Evolutionary conservation across 1,140 invertebrate species (phyloP).

Genomic region (Aphidius ervi): DNA sequence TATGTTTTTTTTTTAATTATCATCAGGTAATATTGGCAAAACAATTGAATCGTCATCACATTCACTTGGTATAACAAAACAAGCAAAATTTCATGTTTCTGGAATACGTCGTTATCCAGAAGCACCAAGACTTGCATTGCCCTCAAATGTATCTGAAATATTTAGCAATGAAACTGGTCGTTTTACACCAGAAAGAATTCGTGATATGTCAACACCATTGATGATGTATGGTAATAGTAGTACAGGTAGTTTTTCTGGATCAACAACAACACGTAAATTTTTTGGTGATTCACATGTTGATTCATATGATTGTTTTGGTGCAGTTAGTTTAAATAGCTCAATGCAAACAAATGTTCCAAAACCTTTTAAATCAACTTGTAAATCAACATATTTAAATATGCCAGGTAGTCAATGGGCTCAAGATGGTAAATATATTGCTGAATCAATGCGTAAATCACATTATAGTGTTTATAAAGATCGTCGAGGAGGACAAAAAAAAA

Average conservation of each 20-base stretch:
- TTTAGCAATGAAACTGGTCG: slow-evolving; percentile 54
- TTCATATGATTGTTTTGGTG: slow-evolving; percentile 66
- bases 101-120: slow-evolving; percentile 37
- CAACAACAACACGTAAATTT: background rate
- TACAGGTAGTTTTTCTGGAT: slow-evolving; percentile 32
- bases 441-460: slow-evolving; percentile 61
- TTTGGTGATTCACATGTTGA: slow-evolving; percentile 57
- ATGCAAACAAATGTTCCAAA: slow-evolving; percentile 73
- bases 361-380: slow-evolving; percentile 60
- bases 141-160: slow-evolving; percentile 48
- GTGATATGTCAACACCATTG: slow-evolving; percentile 60
- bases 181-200: slow-evolving; percentile 59
- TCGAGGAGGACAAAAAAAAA: no score
- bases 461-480: slow-evolving; percentile 31
- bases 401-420: slow-evolving; percentile 67
- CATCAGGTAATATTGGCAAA: background rate
- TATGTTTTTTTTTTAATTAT: no score
- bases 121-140: slow-evolving; percentile 43
- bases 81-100: slow-evolving; percentile 31
- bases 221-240: slow-evolving; percentile 47
- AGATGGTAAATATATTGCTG: slow-evolving; percentile 65
- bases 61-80: slow-evolving; percentile 11
- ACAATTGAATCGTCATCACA: background rate
- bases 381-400: slow-evolving; percentile 64
- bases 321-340: slow-evolving; percentile 62